Evolutionary conservation across 2,797 vertebrate species (phyloP).

Genomic region (Muscicapa striata): DNA sequence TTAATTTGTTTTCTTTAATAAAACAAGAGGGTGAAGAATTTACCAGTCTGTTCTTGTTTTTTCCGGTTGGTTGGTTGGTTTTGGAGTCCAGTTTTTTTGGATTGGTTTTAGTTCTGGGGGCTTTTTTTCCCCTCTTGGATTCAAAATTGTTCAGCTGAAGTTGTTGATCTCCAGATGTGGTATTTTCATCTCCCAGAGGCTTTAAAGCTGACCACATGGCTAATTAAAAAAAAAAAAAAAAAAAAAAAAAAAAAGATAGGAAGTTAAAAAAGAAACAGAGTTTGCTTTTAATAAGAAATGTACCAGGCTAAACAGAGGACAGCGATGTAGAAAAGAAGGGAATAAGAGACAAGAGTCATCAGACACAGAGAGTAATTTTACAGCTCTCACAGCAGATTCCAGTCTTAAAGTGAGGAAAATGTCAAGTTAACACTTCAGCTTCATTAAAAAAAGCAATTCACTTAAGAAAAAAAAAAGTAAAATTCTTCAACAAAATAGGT

Average conservation of each 20-base stretch:
- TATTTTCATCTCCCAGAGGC: background rate
- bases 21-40: background rate
- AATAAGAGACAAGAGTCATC: background rate
- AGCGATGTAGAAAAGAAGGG: background rate
- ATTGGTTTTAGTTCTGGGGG: accelerated
- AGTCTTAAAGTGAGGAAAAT: background rate
- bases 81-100: accelerated
- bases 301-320: background rate
- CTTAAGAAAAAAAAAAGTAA: background rate
- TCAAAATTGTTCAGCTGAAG: background rate
- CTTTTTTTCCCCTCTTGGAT: background rate
- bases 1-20: background rate
- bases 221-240: background rate
- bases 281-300: background rate
- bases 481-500: background rate
- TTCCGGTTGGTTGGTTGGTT: background rate
- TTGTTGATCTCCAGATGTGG: background rate
- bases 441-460: background rate
- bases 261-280: background rate
- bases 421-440: background rate
- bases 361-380: background rate
- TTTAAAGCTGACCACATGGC: background rate
- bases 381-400: background rate
- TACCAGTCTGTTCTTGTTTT: background rate
- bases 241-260: background rate